A percentile compares a stretch with the other conserved stretches of the same genome.
Evolutionary conservation across 92 coral and sea anemone genomes (phyloP).

Genomic region (Ricordea florida): DNA sequence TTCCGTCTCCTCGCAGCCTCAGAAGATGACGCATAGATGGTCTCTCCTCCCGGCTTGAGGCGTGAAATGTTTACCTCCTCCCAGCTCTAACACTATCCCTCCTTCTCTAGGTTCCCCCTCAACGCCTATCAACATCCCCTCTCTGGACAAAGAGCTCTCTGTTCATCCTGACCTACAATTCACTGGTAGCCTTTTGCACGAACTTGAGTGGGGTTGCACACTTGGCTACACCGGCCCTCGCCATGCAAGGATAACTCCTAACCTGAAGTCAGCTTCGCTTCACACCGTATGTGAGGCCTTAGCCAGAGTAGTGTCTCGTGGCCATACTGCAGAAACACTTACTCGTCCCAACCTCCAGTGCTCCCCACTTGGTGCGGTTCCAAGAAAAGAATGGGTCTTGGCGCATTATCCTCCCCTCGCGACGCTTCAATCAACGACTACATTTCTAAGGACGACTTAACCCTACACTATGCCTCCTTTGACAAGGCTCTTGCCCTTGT

Average conservation of each 20-base stretch:
- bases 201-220: neutral
- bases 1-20: neutral
- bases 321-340: neutral
- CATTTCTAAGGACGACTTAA: neutral
- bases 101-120: neutral
- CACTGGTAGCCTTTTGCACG: neutral
- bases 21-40: neutral
- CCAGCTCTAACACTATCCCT: neutral
- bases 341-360: neutral
- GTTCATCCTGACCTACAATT: neutral
- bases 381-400: neutral
- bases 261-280: neutral
- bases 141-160: neutral
- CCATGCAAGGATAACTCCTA: neutral
- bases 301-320: neutral
- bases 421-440: slow-evolving; percentile 12
- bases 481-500: neutral
- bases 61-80: neutral
- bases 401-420: slow-evolving; percentile 17
- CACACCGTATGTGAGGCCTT: neutral
- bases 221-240: neutral
- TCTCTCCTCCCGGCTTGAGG: neutral
- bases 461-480: slow-evolving; percentile 2
- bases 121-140: neutral
- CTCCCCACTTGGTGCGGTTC: neutral